Evolutionary conservation across 2,888 invertebrate genomes (phyloP).

Genomic region (Aleiodes alternator): DNA sequence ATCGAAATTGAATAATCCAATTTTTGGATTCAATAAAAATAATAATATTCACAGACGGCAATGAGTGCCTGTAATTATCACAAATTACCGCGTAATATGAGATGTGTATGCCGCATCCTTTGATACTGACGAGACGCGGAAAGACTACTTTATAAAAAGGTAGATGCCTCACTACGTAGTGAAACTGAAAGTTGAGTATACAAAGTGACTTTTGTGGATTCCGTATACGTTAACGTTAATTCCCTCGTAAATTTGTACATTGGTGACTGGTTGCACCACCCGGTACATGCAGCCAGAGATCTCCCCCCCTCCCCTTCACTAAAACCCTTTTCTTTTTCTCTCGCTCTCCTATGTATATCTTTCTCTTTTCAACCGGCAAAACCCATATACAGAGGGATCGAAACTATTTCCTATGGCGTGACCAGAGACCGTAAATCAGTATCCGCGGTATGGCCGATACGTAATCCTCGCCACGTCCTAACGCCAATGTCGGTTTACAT

Average conservation of each 20-base stretch:
- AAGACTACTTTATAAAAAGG: not conserved
- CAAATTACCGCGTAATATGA: no score
- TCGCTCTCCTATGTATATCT: not conserved
- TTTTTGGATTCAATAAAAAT: no score
- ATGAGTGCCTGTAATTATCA: no score
- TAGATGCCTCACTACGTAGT: not conserved
- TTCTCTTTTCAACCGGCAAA: not conserved
- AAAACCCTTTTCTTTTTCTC: conserved; percentile 11
- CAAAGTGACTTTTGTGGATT: conserved; percentile 15
- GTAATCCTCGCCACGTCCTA: conserved; percentile 53
- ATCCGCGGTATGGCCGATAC: conserved; percentile 56
- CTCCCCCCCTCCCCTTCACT: not conserved
- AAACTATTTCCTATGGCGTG: conserved; percentile 56
- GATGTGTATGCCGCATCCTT: no score
- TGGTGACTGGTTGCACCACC: conserved; percentile 5
- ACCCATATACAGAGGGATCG: conserved; percentile 12
- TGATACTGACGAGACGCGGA: no score
- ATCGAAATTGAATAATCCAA: no score
- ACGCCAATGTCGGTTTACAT: conserved; percentile 40
- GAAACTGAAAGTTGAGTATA: not conserved
- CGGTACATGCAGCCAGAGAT: conserved; percentile 25
- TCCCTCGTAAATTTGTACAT: conserved; percentile 30
- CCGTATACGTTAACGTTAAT: conserved; percentile 12
- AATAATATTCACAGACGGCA: no score
- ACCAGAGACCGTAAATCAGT: conserved; percentile 61